These are phyloP conservation scores for Xiphophorus birchmanni DNA, from an alignment of 2,797 vertebrate genomes.

Conservation along the genomic window DNA sequence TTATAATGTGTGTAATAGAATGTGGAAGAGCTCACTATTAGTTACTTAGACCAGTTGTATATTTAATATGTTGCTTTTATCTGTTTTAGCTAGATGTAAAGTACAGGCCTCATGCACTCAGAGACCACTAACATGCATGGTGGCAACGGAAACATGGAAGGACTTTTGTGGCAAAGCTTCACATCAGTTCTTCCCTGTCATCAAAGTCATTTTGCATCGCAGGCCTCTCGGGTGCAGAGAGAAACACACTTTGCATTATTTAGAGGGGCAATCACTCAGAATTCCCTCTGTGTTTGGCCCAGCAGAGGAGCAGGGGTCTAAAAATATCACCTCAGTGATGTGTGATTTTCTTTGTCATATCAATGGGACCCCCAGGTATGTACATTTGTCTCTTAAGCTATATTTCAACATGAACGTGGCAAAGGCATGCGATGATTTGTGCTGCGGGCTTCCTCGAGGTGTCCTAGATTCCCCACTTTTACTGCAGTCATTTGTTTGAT, in stretches of 20 bases:
- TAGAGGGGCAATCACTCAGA: slow-evolving; percentile 80
- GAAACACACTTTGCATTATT: slow-evolving; percentile 82
- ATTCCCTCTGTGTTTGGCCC: slow-evolving; percentile 72
- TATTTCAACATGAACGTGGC: slow-evolving; percentile 61
- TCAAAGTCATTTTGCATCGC: slow-evolving; percentile 73
- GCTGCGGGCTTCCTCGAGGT: slow-evolving; percentile 58
- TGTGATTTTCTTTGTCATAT: slow-evolving; percentile 66
- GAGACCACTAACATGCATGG: slow-evolving; percentile 55
- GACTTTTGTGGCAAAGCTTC: slow-evolving; percentile 70
- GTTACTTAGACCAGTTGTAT: slow-evolving; percentile 2
- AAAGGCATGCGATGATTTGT: slow-evolving; percentile 50
- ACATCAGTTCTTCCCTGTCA: slow-evolving; percentile 73
- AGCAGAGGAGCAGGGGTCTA: slow-evolving; percentile 61
- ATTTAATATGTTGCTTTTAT: slow-evolving; percentile 14
- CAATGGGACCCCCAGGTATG: slow-evolving; percentile 77
- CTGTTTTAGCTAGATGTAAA: slow-evolving; percentile 17
- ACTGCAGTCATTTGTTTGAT: slow-evolving; percentile 62
- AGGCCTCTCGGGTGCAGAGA: slow-evolving; percentile 53
- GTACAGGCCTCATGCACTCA: slow-evolving; percentile 27
- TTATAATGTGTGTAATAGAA: background rate
- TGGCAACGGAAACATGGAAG: slow-evolving; percentile 69
- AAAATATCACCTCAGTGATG: slow-evolving; percentile 70
- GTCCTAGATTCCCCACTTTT: slow-evolving; percentile 59
- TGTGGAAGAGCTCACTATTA: background rate
- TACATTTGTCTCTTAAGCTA: slow-evolving; percentile 66